Conservation (phyloP, 2,797 vertebrate species). For the Dromococcyx pavoninus region DNA sequence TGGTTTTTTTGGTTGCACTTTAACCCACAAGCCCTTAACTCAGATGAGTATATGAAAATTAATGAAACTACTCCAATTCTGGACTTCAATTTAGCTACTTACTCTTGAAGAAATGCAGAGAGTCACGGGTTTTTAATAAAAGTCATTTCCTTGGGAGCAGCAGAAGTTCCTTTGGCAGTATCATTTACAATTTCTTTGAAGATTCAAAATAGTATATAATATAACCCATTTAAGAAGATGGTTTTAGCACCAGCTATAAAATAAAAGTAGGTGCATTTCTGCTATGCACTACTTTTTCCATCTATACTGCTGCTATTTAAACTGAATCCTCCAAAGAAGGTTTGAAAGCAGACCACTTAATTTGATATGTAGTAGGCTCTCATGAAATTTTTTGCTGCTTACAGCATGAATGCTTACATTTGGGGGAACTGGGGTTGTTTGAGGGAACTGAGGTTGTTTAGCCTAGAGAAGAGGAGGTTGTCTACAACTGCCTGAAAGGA, state of each 20-base stretch:
- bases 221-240: background rate
- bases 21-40: background rate
- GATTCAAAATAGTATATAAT: background rate
- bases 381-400: background rate
- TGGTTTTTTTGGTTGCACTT: background rate
- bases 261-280: background rate
- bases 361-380: background rate
- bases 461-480: no score
- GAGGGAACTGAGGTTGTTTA: no score
- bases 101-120: background rate
- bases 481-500: no score
- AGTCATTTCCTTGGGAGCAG: background rate
- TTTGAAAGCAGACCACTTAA: background rate
- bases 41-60: background rate
- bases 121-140: background rate
- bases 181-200: background rate
- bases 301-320: background rate
- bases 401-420: no score
- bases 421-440: no score
- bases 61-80: background rate
- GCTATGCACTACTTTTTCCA: background rate
- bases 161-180: background rate
- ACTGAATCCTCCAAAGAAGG: background rate
- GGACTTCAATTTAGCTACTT: background rate
- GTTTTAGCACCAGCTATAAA: slow-evolving; percentile 15